Base-by-base conservation (phyloP, 2,888 invertebrate species). In the Carterocephalus palaemon region DNA sequence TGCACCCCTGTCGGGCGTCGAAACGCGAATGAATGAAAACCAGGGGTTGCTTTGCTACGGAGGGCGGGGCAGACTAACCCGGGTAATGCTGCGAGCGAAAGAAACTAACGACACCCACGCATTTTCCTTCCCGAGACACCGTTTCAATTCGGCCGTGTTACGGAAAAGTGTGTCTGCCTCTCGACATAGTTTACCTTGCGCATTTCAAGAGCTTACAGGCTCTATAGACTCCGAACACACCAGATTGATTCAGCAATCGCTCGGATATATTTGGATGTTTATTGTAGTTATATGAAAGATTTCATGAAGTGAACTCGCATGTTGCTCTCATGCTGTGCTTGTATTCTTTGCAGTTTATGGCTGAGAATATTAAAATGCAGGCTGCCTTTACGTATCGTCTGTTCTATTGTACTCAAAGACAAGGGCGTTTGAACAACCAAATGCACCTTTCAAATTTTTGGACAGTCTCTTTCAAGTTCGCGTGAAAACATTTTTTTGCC, bases 11-110 rank as follows among this genome's bases (percentile, higher is more conserved):
- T 42, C 66, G 72, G 66, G 56, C 53, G 57, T 43, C 50, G 52
- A 54, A 62, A 62, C 70, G 61, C 67, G 74, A 76, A 75, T 83
- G 84, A 84, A 83, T 84, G 84, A 75, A 77, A 55, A 60, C 58
- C 72, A 68, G 73, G 78, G 79, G 76, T 69, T 60, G 73, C 56
- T 59, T 69, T 60, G 73, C 56, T 59, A 28, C 50, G 52, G 70
- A 75, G 77, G 84, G 83, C 76, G 82, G 80, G 78, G 78, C 80
- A 61, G 57, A 53, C 57, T 63, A 57, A 62, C 55, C 52, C 54
- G 47, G 41, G 52, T 33, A 53, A 74, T 53, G 64, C 71, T 20
- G 23, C 67, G 49, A 49, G 67, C 50, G 67, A 29, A 20, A 67
- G 69, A 61, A 67, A 52, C 32, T 37, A 9, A 6, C 22, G 36